These are phyloP conservation scores for Capricornis sumatraensis DNA, from an alignment of 2,113 vertebrate genomes.

Conservation along the genomic window DNA sequence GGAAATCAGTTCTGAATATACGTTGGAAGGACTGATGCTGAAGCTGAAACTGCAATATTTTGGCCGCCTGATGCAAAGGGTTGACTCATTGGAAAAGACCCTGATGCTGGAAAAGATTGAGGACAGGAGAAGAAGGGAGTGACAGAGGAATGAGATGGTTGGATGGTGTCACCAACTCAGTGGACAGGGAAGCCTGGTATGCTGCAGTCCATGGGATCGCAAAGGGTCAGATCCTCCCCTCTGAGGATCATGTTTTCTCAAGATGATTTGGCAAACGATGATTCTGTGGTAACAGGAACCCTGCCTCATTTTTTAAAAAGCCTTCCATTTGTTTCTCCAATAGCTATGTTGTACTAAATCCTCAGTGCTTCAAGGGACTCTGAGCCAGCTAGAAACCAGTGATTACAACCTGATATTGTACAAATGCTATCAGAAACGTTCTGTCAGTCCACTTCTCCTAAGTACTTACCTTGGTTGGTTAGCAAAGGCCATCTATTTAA, in stretches of 20 bases:
- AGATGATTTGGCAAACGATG: slow-evolving; percentile 31
- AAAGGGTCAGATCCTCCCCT: not conserved
- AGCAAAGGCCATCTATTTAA: slow-evolving; percentile 46
- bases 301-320: not conserved
- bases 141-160: not conserved
- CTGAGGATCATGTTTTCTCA: slow-evolving; percentile 29
- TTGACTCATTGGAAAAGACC: not conserved
- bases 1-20: not conserved
- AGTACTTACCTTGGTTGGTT: slow-evolving; percentile 31
- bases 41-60: not conserved
- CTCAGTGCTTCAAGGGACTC: not conserved
- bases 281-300: slow-evolving; percentile 23
- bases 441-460: slow-evolving; percentile 1
- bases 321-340: not conserved
- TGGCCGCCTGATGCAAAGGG: not conserved
- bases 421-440: slow-evolving; percentile 32
- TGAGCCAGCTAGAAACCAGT: not conserved
- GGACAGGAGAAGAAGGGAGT: not conserved
- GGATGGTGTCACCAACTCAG: not conserved
- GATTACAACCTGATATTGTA: slow-evolving; percentile 24
- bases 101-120: not conserved
- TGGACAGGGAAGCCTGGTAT: not conserved
- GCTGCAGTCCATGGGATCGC: not conserved
- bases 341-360: not conserved
- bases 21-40: not conserved